Evolutionary conservation across 2,113 vertebrate species (phyloP).

Genomic region (Hiodon tergisus): DNA sequence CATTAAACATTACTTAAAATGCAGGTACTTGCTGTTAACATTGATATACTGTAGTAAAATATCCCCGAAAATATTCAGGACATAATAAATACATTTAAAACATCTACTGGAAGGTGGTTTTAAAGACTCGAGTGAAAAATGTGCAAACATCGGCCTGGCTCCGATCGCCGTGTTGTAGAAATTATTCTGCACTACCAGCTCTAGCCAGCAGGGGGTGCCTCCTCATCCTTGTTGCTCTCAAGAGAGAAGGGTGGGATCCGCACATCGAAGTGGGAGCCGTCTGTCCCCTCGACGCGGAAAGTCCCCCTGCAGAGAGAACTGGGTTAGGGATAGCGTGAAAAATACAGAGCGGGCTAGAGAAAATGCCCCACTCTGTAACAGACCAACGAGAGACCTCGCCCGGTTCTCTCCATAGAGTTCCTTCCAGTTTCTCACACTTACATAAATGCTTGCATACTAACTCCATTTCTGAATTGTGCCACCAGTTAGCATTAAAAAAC

Average conservation of each 20-base stretch:
- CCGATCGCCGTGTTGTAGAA: not conserved
- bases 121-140: not conserved
- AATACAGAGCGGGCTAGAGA: not conserved
- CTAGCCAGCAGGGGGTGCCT: slow-evolving; percentile 91
- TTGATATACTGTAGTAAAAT: too few species aligned
- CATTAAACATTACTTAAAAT: not conserved
- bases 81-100: slow-evolving; percentile 18
- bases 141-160: not conserved
- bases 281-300: slow-evolving; percentile 91
- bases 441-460: too few species aligned
- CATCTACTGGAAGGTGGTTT: not conserved
- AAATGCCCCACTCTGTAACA: not conserved
- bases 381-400: too few species aligned
- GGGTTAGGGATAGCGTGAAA: not conserved
- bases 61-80: not conserved
- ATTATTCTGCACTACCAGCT: slow-evolving; percentile 67
- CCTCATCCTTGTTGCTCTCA: slow-evolving; percentile 98
- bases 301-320: slow-evolving; percentile 73
- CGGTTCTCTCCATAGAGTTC: too few species aligned
- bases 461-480: too few species aligned
- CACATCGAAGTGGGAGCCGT: slow-evolving; percentile 93
- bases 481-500: too few species aligned
- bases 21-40: not conserved
- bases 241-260: slow-evolving; percentile 96
- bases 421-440: too few species aligned